Conservation (phyloP, 2,797 vertebrate species). For the Momotus momota region DNA sequence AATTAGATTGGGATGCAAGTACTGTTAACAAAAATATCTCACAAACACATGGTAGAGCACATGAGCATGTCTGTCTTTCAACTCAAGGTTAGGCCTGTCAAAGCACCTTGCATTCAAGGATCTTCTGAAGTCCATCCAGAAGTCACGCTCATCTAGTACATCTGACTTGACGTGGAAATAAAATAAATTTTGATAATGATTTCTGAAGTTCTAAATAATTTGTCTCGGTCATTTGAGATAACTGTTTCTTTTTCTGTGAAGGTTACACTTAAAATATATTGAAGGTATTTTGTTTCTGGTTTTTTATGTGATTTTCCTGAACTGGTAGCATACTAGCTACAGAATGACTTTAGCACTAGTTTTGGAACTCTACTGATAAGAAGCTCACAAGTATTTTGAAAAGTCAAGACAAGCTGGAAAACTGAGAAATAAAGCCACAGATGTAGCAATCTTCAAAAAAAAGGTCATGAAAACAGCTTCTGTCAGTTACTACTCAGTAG, state of each 20-base stretch:
- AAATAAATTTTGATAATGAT: not conserved
- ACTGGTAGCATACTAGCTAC: not conserved
- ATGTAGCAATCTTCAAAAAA: not conserved
- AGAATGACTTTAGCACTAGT: not conserved
- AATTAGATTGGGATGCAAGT: not conserved
- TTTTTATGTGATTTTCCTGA: not conserved
- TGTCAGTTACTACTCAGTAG: not conserved
- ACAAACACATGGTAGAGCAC: rapidly evolving
- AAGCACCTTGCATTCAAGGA: not conserved
- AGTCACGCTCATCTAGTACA: not conserved
- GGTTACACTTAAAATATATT: not conserved
- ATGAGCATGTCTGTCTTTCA: not conserved
- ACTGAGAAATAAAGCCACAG: not conserved
- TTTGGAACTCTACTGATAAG: constrained; percentile 4
- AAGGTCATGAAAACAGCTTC: not conserved
- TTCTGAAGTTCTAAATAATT: not conserved
- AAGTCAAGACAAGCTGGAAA: not conserved
- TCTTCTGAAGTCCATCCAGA: not conserved
- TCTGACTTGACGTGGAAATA: not conserved
- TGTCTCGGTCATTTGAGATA: not conserved
- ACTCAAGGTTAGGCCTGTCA: not conserved
- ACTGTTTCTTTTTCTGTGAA: not conserved
- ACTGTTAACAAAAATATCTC: not conserved
- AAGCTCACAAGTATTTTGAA: not conserved
- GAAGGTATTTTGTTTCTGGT: not conserved